phyloP scores from a whole-genome alignment of 2,797 vertebrate species.

The Octomys mimax region DNA sequence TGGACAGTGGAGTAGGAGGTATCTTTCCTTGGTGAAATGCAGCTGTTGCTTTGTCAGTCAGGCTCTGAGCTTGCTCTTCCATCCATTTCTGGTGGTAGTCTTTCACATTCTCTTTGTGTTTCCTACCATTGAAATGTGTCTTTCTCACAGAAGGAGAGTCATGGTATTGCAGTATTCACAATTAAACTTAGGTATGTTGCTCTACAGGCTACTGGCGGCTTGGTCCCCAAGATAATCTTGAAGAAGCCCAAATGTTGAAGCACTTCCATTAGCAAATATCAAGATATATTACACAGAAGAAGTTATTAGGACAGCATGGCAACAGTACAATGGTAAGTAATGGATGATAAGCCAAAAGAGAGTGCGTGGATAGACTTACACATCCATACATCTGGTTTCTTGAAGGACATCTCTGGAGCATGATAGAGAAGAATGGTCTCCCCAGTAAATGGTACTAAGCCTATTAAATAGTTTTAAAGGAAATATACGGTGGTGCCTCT shows the following conservation, averaged over 20 bases:
- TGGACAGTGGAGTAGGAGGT: too few relatives aligned
- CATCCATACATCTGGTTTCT: neutral
- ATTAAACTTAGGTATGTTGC: too few relatives aligned
- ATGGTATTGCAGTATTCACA: too few relatives aligned
- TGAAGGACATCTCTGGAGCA: neutral
- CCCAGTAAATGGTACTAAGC: neutral
- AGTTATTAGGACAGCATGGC: neutral
- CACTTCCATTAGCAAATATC: neutral
- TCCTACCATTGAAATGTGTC: too few relatives aligned
- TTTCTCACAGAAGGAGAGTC: too few relatives aligned
- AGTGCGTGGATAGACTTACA: neutral
- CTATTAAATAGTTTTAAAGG: neutral
- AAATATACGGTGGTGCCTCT: neutral
- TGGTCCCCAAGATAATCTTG: neutral
- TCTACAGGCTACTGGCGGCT: too few relatives aligned
- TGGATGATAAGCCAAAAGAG: neutral
- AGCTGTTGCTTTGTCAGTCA: too few relatives aligned
- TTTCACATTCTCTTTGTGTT: too few relatives aligned
- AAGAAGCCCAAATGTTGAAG: neutral
- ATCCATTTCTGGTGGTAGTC: too few relatives aligned
- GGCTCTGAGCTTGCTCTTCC: too few relatives aligned
- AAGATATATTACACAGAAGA: neutral
- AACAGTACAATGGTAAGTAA: neutral
- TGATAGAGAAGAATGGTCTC: neutral
- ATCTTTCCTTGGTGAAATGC: too few relatives aligned